A percentile compares a stretch with the other conserved stretches of the same genome.
phyloP scores from a whole-genome alignment of 2,113 vertebrate species.

The Odocoileus hemionus region DNA sequence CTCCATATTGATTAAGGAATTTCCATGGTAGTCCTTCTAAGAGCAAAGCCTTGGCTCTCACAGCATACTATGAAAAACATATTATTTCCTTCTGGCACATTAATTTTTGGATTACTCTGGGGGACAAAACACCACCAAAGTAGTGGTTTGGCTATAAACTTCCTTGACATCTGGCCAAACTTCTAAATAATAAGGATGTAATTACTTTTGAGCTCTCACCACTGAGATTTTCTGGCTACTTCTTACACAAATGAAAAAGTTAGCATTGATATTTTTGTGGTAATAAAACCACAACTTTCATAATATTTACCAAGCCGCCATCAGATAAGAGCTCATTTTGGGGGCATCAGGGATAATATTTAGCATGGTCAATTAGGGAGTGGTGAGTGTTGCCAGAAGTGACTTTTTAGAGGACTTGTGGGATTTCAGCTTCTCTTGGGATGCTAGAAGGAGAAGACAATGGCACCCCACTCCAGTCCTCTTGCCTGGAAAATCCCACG shows the following conservation, averaged over 20 bases:
- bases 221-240: conserved; percentile 45
- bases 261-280: conserved; percentile 24
- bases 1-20: not conserved
- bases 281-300: conserved; percentile 36
- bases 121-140: conserved; percentile 59
- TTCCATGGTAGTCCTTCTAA: not conserved
- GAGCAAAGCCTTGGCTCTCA: not conserved
- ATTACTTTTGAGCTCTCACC: conserved; percentile 37
- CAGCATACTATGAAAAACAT: conserved; percentile 36
- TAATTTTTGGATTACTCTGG: conserved; percentile 67
- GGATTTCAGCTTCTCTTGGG: not conserved
- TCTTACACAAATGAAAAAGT: conserved; percentile 25
- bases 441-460: not conserved
- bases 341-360: conserved; percentile 1
- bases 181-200: conserved; percentile 41
- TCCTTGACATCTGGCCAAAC: conserved; percentile 65
- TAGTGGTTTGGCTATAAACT: conserved; percentile 63
- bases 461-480: too few species aligned
- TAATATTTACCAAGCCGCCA: conserved; percentile 57
- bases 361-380: not conserved
- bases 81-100: conserved; percentile 68
- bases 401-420: not conserved
- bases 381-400: not conserved
- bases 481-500: too few species aligned
- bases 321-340: conserved; percentile 51